Conservation (phyloP, 1,140 invertebrate species). For the Dreissena rostriformis region DNA sequence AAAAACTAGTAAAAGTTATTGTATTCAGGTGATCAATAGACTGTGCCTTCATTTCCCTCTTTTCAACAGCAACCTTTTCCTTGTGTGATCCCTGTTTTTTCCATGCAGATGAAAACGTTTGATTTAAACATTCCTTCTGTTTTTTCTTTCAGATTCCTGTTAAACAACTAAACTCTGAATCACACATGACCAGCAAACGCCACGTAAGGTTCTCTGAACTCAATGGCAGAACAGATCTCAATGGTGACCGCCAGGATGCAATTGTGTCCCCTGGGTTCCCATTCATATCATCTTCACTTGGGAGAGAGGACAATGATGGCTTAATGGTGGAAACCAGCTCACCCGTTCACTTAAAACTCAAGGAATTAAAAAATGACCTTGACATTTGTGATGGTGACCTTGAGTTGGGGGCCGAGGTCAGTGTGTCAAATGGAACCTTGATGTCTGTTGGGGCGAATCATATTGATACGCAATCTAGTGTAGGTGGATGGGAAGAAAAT, state of each 20-base stretch:
- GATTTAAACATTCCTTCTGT: no score
- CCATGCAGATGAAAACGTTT: no score
- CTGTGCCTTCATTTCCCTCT: no score
- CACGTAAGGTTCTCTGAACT: conserved; percentile 29
- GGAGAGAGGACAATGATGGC: not conserved
- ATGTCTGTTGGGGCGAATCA: not conserved
- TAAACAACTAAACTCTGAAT: no score
- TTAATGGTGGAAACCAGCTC: not conserved
- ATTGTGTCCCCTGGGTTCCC: conserved; percentile 41
- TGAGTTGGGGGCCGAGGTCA: not conserved
- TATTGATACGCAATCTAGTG: no score
- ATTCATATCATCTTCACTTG: conserved; percentile 22
- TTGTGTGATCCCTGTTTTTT: no score
- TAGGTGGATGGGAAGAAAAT: conserved; percentile 1
- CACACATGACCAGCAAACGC: not conserved
- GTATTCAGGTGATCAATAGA: no score
- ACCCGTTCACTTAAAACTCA: not conserved
- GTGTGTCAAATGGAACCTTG: not conserved
- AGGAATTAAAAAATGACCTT: conserved; percentile 4
- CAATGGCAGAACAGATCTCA: not conserved
- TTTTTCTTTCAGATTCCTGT: no score
- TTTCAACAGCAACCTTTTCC: no score
- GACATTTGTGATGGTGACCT: not conserved
- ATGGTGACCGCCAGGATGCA: not conserved
- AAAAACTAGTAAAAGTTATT: no score